Base-by-base conservation (phyloP, 1,140 invertebrate genomes). In the Zophobas atratus region DNA sequence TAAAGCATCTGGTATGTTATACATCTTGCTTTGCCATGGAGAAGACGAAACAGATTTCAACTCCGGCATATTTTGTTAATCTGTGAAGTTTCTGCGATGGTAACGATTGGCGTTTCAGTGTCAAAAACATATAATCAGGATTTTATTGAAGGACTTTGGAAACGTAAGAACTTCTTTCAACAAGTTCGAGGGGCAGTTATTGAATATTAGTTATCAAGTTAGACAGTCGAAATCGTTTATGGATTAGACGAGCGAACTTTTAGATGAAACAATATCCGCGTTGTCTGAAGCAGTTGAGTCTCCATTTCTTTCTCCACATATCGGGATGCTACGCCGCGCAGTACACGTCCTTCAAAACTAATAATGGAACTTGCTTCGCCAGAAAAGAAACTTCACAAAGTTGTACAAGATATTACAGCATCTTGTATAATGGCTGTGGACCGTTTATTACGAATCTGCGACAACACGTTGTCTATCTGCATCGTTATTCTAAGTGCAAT, bases 321-420 rank as follows among this genome's bases (percentile, higher is more conserved):
- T 75, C 63, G 60, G 60, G 60, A 41, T 67, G 60, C 60, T 67
- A 8, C 33, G 20, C 60, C 60, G 63, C 55, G 43, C 72, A 46
- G 70, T 71, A 63, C 77, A 75, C 77, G 73, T 79, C 77, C 77
- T 79, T 79, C 77, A 79, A 76, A 79, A 79, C 60, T 79, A 79
- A 79, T 79, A 79, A 79, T 71, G 63, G 73, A 79, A 76, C 72
- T 79, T 67, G 33, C 39, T 33, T 55, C 48, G 49, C 39, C 36
- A 79, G 53, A 76, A 70, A 72, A 70, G 73, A 78, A 79, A 79
- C 73, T 79, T 79, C n/a, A 57, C 67, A 55, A 74, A 75, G 63
- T 79, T 71, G 73, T 75, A 79, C 56, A 56, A 71, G 74, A 79
- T 79, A 75, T 79, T 79, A 79, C 51, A n/a, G 76, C 67, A 77